Base-by-base conservation (phyloP, 2,888 invertebrate species). In the Tenthredo mesomela region DNA sequence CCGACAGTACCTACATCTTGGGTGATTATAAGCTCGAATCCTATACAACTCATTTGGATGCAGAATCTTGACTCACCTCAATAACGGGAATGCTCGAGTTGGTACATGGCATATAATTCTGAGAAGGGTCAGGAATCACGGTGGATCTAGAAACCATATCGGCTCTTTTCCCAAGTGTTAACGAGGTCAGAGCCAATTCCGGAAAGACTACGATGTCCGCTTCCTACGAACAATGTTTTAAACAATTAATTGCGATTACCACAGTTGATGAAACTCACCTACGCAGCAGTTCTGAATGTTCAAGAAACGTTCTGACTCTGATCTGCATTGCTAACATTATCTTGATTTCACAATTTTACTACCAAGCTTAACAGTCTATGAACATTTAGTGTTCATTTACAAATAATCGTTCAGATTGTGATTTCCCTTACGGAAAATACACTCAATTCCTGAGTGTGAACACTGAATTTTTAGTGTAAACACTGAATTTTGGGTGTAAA, bases 141-240 rank as follows among this genome's bases (percentile, higher is more conserved):
- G 90, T 89, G 18, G 90, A 83, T 87, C 88, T 89, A 2, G 86
- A 15, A 9, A 87, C 83, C 78, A 92, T 87, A 15, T 88, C 6
- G 4, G 85, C 61, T 47, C 91, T 87, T 37, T 71, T 0, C 4
- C 94, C 88, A 5, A 94, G 90, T 84, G 93, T 86, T 1, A 87
- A 15, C 4, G 88, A 88, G 3, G 92, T 90, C 84, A 93, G 50
- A 4, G 92, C 92, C 80, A 86, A 90, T 90, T 95, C 95, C 0
- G 95, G 95, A 86, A 95, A 95, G n/a, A 95, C 94, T 21, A 95
- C 92, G 21, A 95, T 95, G 86, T 95, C 95, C 0, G 92, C 94
- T 10, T 92, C 91, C 95, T 95, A 89, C 18, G 90, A 91, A 86
- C 0, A 10, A 40, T 61, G 2, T 61, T 10, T 25, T 50, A 6